phyloP scores from a whole-genome alignment of 2,888 invertebrate species.

The Clanis bilineata region DNA sequence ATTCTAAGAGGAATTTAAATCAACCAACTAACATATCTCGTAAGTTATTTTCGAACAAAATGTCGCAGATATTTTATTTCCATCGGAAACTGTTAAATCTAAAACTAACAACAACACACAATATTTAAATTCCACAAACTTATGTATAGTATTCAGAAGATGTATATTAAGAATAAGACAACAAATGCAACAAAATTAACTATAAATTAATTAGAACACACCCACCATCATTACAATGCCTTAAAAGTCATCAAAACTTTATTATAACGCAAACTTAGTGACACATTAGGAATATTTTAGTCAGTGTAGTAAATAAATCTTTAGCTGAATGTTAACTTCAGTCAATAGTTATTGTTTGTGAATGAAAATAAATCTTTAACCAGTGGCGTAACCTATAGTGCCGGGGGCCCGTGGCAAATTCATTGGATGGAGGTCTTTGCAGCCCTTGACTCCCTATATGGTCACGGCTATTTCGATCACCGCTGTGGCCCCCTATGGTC shows the following conservation, averaged over 20 bases:
- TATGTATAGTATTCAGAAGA: constrained; percentile 2
- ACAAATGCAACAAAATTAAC: constrained; percentile 25
- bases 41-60: not conserved
- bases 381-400: too few species aligned
- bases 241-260: constrained; percentile 1
- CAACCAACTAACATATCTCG: not conserved
- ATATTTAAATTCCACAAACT: constrained; percentile 18
- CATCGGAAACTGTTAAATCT: constrained; percentile 60
- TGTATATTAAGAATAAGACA: constrained; percentile 22
- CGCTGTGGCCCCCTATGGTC: too few species aligned
- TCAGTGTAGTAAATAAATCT: not conserved
- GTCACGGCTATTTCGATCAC: too few species aligned
- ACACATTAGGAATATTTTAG: not conserved
- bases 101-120: constrained; percentile 56
- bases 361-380: not conserved
- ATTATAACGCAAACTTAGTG: not conserved
- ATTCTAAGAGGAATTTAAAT: constrained; percentile 2
- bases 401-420: too few species aligned
- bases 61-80: constrained; percentile 45
- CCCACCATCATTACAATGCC: constrained; percentile 12
- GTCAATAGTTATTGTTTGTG: not conserved
- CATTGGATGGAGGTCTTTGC: too few species aligned
- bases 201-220: constrained; percentile 22
- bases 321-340: not conserved
- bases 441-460: too few species aligned